Conservation (phyloP, 1,140 invertebrate genomes). For the Hydropsyche tenuis region DNA sequence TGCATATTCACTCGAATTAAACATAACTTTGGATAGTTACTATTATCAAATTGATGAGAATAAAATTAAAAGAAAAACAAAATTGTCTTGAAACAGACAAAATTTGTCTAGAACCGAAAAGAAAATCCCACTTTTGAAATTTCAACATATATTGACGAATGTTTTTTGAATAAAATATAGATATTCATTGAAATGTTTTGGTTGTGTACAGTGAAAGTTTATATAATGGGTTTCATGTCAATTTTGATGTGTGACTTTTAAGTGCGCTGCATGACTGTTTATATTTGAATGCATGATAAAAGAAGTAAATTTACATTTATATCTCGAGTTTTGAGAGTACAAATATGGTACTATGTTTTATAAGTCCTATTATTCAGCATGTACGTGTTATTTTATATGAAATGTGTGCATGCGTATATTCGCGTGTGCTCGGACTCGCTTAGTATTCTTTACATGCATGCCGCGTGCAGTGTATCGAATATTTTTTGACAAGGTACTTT, state of each 20-base stretch:
- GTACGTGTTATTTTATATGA: background rate
- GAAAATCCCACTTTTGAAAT: constrained; percentile 25
- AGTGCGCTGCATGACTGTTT: background rate
- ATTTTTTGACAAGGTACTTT: too few species aligned
- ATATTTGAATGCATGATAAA: background rate
- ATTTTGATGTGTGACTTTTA: constrained; percentile 8
- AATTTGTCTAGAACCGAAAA: constrained; percentile 8
- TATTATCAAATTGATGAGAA: constrained; percentile 2
- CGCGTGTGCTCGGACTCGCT: background rate
- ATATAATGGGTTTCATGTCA: constrained; percentile 7
- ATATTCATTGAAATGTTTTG: constrained; percentile 16
- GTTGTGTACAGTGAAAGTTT: constrained; percentile 24
- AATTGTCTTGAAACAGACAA: background rate
- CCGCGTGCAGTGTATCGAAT: too few species aligned
- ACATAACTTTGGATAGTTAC: too few species aligned
- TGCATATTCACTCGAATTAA: too few species aligned
- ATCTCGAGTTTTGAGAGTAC: constrained; percentile 20
- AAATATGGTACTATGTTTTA: constrained; percentile 13
- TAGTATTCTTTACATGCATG: too few species aligned
- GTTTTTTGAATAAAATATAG: constrained; percentile 6
- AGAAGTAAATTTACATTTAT: constrained; percentile 4
- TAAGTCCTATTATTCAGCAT: background rate
- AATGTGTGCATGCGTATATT: background rate
- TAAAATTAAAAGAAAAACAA: background rate
- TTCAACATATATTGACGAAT: background rate